Percentiles rank a stretch among this genome's conserved stretches.
These are phyloP conservation scores for Sphyrna mokarran DNA, from an alignment of 2,113 vertebrate species.

Conservation along the genomic window DNA sequence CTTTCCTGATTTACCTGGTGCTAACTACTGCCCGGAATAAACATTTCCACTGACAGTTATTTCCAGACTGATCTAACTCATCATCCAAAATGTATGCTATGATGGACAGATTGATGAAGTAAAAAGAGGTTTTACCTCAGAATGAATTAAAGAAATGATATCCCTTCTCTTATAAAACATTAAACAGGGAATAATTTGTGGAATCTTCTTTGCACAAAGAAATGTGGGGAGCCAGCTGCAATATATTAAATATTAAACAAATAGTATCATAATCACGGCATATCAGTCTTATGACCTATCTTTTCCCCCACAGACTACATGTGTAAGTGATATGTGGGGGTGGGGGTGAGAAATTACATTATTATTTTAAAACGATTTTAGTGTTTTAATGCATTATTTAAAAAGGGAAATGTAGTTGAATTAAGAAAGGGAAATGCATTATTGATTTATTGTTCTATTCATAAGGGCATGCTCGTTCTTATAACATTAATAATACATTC, in stretches of 20 bases:
- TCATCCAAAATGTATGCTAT: neutral
- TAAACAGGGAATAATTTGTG: neutral
- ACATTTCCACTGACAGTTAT: neutral
- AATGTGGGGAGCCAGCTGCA: neutral
- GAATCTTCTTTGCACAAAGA: neutral
- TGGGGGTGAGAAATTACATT: neutral
- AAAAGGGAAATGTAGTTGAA: conserved; percentile 5
- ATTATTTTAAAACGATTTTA: conserved; percentile 24
- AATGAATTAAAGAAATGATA: neutral
- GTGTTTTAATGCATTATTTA: conserved; percentile 16
- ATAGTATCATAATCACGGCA: neutral
- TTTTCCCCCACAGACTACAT: neutral
- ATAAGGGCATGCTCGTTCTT: neutral
- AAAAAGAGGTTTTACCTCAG: neutral
- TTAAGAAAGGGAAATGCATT: conserved; percentile 10
- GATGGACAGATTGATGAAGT: conserved; percentile 9
- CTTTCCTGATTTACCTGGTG: neutral
- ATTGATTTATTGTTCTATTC: neutral
- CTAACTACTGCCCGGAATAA: neutral
- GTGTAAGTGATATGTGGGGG: conserved; percentile 13
- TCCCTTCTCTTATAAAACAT: neutral
- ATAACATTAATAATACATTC: neutral
- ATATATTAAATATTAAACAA: neutral
- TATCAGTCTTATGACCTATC: neutral
- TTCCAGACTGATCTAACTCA: neutral